Conservation (phyloP, 1,140 invertebrate genomes). For the Macrobrachium nipponense region DNA sequence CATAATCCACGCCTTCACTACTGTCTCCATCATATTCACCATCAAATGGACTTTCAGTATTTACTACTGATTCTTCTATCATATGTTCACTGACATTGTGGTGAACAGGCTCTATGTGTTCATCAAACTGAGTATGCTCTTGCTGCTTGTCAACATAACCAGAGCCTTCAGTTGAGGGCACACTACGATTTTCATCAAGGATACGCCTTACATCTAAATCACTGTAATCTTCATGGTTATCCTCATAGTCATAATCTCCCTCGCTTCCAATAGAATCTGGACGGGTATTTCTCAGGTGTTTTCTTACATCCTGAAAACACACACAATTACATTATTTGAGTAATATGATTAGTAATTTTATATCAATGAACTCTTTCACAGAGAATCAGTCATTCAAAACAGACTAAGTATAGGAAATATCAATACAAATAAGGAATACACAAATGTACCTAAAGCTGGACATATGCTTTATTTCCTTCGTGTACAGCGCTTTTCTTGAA, state of each 20-base stretch:
- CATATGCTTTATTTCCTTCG: no score
- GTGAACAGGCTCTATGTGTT: background rate
- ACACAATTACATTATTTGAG: background rate
- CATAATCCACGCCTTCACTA: constrained; percentile 5
- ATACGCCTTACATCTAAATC: constrained; percentile 21
- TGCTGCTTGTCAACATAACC: constrained; percentile 64
- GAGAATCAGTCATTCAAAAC: no score
- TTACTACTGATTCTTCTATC: constrained; percentile 35
- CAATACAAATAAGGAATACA: no score
- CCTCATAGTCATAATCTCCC: constrained; percentile 9
- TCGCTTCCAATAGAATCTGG: background rate
- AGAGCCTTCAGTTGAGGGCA: constrained; percentile 38
- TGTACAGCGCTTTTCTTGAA: no score
- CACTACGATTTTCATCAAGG: background rate
- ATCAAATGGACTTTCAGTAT: background rate
- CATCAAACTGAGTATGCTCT: constrained; percentile 60
- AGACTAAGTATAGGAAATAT: no score
- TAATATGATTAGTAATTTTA: no score
- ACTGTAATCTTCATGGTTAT: background rate
- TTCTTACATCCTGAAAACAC: constrained; percentile 12
- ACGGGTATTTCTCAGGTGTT: constrained; percentile 22
- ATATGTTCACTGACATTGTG: constrained; percentile 40
- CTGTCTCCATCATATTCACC: constrained; percentile 10
- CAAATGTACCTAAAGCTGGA: no score
- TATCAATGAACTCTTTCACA: no score